These are phyloP conservation scores for Pogona vitticeps DNA, from an alignment of 2,113 vertebrate species.

Conservation along the genomic window DNA sequence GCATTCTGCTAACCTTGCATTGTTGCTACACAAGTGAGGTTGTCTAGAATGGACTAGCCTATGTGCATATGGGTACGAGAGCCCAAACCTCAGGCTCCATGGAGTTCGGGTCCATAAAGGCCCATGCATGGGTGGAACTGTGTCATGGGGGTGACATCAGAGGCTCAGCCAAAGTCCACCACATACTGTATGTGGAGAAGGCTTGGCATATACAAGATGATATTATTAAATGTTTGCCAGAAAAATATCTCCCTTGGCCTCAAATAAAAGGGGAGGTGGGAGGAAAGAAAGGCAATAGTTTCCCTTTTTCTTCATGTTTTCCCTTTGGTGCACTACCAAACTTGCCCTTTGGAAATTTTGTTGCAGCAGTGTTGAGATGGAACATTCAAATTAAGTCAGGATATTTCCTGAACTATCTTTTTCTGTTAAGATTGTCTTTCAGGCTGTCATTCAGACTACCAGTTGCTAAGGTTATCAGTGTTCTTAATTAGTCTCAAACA, in stretches of 20 bases:
- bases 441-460: conserved; percentile 3
- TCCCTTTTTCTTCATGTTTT: no score
- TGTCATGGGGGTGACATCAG: no score
- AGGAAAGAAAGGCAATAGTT: no score
- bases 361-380: conserved; percentile 4
- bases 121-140: no score
- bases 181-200: no score
- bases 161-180: no score
- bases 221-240: no score
- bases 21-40: not conserved
- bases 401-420: not conserved
- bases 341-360: not conserved
- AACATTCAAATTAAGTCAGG: not conserved
- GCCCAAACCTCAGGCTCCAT: not conserved
- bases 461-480: conserved; percentile 16
- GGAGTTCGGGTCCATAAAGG: no score
- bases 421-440: conserved; percentile 22
- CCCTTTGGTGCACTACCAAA: not conserved
- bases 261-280: no score
- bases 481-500: conserved; percentile 4
- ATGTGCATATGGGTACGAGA: not conserved
- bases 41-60: not conserved
- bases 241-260: no score
- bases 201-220: no score
- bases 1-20: no score